These are phyloP conservation scores for Menidia menidia DNA, from an alignment of 2,797 vertebrate genomes.

Conservation along the genomic window DNA sequence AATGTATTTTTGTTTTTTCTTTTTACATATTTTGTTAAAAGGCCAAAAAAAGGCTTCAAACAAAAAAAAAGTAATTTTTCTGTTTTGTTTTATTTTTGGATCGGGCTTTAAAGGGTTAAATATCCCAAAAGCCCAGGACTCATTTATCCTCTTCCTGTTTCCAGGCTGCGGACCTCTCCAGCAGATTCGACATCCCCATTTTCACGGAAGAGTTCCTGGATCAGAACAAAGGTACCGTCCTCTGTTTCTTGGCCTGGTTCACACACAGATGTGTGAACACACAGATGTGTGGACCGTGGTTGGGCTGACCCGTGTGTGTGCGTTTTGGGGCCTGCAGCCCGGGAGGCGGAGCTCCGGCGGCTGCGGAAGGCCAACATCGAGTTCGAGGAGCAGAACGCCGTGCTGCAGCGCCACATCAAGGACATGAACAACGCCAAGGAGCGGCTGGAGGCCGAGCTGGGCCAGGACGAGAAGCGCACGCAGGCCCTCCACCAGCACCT, in stretches of 20 bases:
- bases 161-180: slow-evolving; percentile 84
- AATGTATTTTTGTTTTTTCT: no score
- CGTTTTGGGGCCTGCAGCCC: slow-evolving; percentile 78
- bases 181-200: slow-evolving; percentile 93
- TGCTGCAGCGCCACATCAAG: slow-evolving; percentile 95
- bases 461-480: slow-evolving; percentile 91
- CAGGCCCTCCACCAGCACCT: slow-evolving; percentile 93
- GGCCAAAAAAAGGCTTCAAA: no score
- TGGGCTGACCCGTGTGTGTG: not conserved
- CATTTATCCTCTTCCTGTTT: slow-evolving; percentile 12
- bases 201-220: slow-evolving; percentile 99
- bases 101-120: no score
- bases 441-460: slow-evolving; percentile 94
- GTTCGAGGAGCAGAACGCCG: slow-evolving; percentile 96
- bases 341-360: slow-evolving; percentile 94
- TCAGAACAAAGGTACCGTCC: slow-evolving; percentile 94
- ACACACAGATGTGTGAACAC: no score
- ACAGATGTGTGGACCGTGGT: no score
- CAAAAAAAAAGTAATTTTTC: no score
- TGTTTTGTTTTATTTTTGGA: no score
- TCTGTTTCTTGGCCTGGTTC: no score
- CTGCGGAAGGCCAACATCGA: slow-evolving; percentile 96
- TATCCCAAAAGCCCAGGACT: slow-evolving; percentile 11
- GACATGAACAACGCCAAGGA: slow-evolving; percentile 97
- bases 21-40: no score